Conservation (phyloP, 2,888 invertebrate species). For the Buathra laborator region DNA sequence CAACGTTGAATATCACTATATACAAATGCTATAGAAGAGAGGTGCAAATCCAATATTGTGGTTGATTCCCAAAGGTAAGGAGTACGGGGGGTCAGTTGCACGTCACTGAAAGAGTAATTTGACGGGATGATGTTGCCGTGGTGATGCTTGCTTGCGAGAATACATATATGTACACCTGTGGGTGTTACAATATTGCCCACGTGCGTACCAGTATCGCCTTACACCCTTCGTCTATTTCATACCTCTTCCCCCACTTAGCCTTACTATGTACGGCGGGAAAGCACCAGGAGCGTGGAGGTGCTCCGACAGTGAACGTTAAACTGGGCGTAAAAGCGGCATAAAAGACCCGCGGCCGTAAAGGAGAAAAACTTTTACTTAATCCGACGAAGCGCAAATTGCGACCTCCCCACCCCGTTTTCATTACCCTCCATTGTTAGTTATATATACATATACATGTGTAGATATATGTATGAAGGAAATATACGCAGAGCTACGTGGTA, state of each 20-base stretch:
- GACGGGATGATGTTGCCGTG: slow-evolving; percentile 24
- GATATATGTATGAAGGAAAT: background rate
- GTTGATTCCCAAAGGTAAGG: background rate
- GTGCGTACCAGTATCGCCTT: slow-evolving; percentile 1
- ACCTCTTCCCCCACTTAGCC: background rate
- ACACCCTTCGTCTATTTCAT: background rate
- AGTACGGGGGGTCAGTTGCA: background rate
- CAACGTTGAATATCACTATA: background rate
- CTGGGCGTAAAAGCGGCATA: slow-evolving; percentile 77
- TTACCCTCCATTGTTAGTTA: slow-evolving; percentile 69
- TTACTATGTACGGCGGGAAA: slow-evolving; percentile 10
- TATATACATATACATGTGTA: slow-evolving; percentile 8
- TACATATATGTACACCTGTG: background rate
- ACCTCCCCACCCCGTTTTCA: slow-evolving; percentile 77
- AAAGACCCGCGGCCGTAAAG: slow-evolving; percentile 74
- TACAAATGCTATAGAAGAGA: background rate
- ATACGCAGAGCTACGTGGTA: slow-evolving; percentile 24
- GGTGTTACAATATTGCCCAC: slow-evolving; percentile 25
- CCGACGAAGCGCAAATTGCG: slow-evolving; percentile 78
- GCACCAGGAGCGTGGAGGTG: slow-evolving; percentile 14
- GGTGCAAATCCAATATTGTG: slow-evolving; percentile 30
- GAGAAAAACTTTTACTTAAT: slow-evolving; percentile 79
- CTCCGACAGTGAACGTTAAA: slow-evolving; percentile 66
- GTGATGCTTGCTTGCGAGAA: slow-evolving; percentile 1
- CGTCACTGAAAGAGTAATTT: slow-evolving; percentile 18